Evolutionary conservation across 2,113 vertebrate genomes (phyloP).

Genomic region (Garra rufa): DNA sequence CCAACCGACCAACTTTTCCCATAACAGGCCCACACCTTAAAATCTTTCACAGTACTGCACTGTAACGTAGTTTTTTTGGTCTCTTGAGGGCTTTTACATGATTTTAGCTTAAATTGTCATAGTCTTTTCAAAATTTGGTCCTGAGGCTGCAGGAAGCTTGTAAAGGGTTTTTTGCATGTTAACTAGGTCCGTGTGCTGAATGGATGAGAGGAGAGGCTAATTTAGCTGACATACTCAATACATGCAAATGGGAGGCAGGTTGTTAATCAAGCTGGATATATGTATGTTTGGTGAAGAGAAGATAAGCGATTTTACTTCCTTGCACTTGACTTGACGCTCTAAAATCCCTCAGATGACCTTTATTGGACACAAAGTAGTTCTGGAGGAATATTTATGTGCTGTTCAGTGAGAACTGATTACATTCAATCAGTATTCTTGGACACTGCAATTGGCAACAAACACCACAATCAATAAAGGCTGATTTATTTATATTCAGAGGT

Average conservation of each 20-base stretch:
- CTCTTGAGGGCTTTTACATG: not conserved
- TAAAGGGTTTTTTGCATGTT: conserved; percentile 64
- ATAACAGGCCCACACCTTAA: not conserved
- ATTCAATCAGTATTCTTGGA: conserved; percentile 7
- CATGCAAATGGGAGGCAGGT: conserved; percentile 69
- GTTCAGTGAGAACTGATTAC: not conserved
- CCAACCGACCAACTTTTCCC: not conserved
- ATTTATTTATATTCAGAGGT: conserved; percentile 29
- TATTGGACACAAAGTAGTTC: not conserved
- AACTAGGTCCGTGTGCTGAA: conserved; percentile 65
- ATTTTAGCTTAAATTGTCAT: conserved; percentile 32
- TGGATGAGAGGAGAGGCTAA: conserved; percentile 73
- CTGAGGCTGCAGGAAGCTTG: conserved; percentile 46
- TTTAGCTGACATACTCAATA: conserved; percentile 74
- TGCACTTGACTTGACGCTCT: not conserved
- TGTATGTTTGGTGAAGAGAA: conserved; percentile 51
- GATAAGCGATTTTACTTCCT: conserved; percentile 41
- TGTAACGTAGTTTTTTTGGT: not conserved
- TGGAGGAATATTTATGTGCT: not conserved
- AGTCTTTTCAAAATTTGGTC: conserved; percentile 67
- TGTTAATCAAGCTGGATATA: conserved; percentile 75
- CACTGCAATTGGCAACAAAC: not conserved
- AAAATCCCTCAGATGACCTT: not conserved
- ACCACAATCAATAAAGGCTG: not conserved
- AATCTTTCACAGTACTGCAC: not conserved